These are phyloP conservation scores for Trichomycterus rosablanca DNA, from an alignment of 2,113 vertebrate genomes.

Conservation along the genomic window DNA sequence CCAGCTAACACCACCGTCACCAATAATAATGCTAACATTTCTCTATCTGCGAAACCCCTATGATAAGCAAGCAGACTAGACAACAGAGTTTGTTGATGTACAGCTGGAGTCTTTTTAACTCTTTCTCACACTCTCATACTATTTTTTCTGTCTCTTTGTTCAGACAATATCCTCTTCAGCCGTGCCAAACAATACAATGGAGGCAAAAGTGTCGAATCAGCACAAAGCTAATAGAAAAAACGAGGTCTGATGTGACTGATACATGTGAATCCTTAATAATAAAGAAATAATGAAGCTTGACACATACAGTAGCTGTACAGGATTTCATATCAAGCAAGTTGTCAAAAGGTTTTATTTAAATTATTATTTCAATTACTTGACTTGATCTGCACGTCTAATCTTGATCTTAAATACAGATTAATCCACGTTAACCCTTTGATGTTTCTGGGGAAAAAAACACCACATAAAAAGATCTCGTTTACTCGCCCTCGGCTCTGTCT, in stretches of 20 bases:
- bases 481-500: neutral
- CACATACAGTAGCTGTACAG: too few relatives aligned
- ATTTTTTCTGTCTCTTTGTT: conserved; percentile 5
- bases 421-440: too few relatives aligned
- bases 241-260: neutral
- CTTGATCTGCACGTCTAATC: too few relatives aligned
- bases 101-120: neutral
- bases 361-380: too few relatives aligned
- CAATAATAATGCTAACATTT: too few relatives aligned
- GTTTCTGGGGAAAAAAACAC: neutral
- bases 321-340: too few relatives aligned
- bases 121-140: conserved; percentile 15
- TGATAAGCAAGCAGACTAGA: neutral
- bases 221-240: conserved; percentile 14
- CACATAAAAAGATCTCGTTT: conserved; percentile 2
- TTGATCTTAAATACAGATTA: neutral
- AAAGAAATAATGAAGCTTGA: too few relatives aligned
- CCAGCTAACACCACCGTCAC: too few relatives aligned
- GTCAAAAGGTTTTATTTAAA: too few relatives aligned
- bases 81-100: conserved; percentile 17
- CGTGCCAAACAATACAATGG: conserved; percentile 24
- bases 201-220: conserved; percentile 22
- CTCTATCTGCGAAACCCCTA: too few relatives aligned
- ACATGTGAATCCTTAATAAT: neutral
- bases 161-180: conserved; percentile 44